Evolutionary conservation across 2,888 invertebrate species (phyloP), one percentile per base, ranked within the genome.

Genomic region (Nymphalis c-album): DNA sequence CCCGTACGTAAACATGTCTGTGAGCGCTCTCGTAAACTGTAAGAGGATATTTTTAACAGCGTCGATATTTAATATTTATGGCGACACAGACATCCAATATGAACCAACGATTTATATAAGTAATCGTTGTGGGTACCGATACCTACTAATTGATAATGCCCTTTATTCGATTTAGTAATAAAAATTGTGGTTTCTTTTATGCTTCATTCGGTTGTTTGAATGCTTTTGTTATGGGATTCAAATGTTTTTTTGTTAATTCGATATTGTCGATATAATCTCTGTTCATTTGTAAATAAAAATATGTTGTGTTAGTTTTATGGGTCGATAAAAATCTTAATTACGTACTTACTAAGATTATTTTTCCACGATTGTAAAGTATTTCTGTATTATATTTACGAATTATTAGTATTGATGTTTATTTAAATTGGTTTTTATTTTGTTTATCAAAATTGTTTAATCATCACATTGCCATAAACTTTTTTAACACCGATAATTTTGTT

Each of bases 51-150:
- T 91, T 87, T 91, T 90, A 91, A 90, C 86, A 82, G 85, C 87
- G 80, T 86, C 90, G 90, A 92, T 92, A 92, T 92, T 92, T 90
- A 91, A 91, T 91, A 92, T 92, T 92, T 92, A 92, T 92, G 85
- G 86, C 84, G 88, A 87, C 85, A 86, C 86, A 80, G 87, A 90
- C 91, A 91, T 89, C 88, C 90, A 90, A 91, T 91, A 91, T 91
- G 87, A 89, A 81, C 82, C 71, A 76, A 80, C 84, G 88, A 90
- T 90, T 90, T 89, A 87, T 89, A 85, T 86, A 85, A 84, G 86
- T 88, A 84, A 82, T 83, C 78, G 77, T 78, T 69, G 72, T 75
- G 70, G 72, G 79, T 80, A 82, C 82, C 79, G 81, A 84, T 84
- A 79, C 75, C 70, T 68, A 73, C 76, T 78, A 78, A 81, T 80